These are phyloP conservation scores for Actinopyga echinites DNA, from an alignment of 53 echinoderm and acorn worm genomes.

Conservation along the genomic window DNA sequence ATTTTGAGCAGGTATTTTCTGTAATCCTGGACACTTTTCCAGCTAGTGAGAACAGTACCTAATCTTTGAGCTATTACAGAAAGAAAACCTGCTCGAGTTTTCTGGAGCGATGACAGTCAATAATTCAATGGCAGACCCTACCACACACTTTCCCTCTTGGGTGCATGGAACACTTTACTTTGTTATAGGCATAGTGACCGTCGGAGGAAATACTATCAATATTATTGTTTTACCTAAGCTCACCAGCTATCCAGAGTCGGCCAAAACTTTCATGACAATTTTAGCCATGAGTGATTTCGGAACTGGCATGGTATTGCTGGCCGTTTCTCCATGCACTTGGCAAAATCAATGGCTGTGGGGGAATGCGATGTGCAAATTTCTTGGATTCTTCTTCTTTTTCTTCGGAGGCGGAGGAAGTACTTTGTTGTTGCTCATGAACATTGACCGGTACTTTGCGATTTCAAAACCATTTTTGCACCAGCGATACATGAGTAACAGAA, in stretches of 20 bases:
- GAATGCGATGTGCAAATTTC: constrained; percentile 1
- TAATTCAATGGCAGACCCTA: too few species aligned
- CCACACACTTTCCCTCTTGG: constrained; percentile 6
- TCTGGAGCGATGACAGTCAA: too few species aligned
- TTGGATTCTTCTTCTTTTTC: constrained; percentile 28
- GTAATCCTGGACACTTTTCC: too few species aligned
- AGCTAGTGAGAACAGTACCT: too few species aligned
- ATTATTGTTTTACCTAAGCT: constrained; percentile 8
- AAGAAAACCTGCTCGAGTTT: too few species aligned
- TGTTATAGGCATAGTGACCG: background rate
- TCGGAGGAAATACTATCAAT: constrained; percentile 11
- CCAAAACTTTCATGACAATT: constrained; percentile 5
- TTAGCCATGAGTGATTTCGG: constrained; percentile 21
- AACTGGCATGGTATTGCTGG: background rate
- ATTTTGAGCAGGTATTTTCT: too few species aligned
- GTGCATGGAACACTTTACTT: constrained; percentile 9
- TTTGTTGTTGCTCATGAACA: constrained; percentile 4
- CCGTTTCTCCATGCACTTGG: constrained; percentile 1
- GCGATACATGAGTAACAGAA: constrained; percentile 7
- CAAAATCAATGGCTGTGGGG: constrained; percentile 19
- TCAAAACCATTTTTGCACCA: constrained; percentile 29
- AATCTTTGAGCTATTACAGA: too few species aligned
- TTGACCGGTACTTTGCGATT: constrained; percentile 25
- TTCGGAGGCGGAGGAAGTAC: constrained; percentile 25
- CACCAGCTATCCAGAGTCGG: constrained; percentile 18